Conservation (phyloP, 1,140 invertebrate species). For the Diuraphis noxia region DNA sequence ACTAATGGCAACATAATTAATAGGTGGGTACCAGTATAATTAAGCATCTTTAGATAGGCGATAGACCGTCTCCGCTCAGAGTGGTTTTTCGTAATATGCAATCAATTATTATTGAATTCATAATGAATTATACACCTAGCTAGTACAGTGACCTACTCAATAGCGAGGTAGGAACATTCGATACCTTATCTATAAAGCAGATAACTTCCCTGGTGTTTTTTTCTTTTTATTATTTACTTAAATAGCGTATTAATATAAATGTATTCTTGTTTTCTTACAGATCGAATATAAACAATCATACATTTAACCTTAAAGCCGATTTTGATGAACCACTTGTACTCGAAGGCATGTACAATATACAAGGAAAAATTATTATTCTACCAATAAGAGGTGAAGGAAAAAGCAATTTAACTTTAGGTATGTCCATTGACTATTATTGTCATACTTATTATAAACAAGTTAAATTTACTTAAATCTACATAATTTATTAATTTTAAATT, state of each 20-base stretch:
- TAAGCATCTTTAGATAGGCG: neutral
- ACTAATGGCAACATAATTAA: neutral
- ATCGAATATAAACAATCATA: constrained; percentile 33
- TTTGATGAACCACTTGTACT: constrained; percentile 52
- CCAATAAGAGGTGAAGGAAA: constrained; percentile 57
- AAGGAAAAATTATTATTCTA: constrained; percentile 57
- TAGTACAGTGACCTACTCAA: neutral
- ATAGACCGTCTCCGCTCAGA: neutral
- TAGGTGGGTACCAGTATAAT: neutral
- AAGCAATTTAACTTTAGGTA: constrained; percentile 57
- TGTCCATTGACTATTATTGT: neutral
- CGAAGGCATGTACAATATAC: constrained; percentile 56
- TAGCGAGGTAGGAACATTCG: neutral
- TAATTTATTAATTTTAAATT: neutral
- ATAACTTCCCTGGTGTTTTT: neutral
- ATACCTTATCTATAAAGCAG: too few species aligned
- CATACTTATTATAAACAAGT: neutral
- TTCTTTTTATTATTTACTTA: neutral
- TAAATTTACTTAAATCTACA: neutral
- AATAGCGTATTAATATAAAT: neutral
- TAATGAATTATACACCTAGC: neutral
- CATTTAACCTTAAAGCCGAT: constrained; percentile 53
- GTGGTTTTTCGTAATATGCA: neutral
- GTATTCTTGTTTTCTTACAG: neutral
- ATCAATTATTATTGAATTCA: neutral